Base-by-base conservation (phyloP, 2,888 invertebrate species). In the Gymnocheta viridis region DNA sequence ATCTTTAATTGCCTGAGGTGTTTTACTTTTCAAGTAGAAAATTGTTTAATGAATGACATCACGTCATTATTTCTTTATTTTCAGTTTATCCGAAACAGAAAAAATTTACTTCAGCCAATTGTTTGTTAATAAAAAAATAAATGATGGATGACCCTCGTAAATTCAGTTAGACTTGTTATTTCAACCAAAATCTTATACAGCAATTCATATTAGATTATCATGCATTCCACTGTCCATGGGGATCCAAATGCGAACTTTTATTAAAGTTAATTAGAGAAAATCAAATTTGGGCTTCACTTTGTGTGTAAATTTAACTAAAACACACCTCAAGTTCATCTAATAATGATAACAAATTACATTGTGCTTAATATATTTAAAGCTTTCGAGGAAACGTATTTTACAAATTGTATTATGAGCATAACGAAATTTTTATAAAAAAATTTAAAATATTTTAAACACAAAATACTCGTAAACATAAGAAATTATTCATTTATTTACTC, bases 261-360 rank as follows among this genome's bases (percentile, higher is more conserved):
- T 49, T 22, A 49, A 49, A 49, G 12, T 38, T 38, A 38, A 41
- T n/a, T 41, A 41, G n/a, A n/a, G 41, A 41, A 14, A 41, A 47
- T 6, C 7, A 47, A 47, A 10, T 1, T 19, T 24, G 49, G 19
- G 12, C 22, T 49, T 12, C 12, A 10, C 7, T 7, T 38, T 44
- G 5, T 44, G 5, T 19, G n/a, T 27, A 6, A 14, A 10, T 14
- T 24, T 6, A 27, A 14, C n/a, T 14, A 27, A n/a, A n/a, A 17
- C 17, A 29, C 56, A 32, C 29, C 9, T 56, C 24, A 56, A 32
- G 14, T 24, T 22, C 10, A 7, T 32, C 35, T 27, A 38, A 14
- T 49, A 51, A 38, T 51, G 17, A 62, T 62, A 27, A 73, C 38
- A 73, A 35, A 73, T 73, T 51, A n/a, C 24, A 12, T 0, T 10